Percentiles rank a stretch among this genome's conserved stretches.
Conservation (phyloP, 2,888 invertebrate species). For the Teleogryllus oceanicus region DNA sequence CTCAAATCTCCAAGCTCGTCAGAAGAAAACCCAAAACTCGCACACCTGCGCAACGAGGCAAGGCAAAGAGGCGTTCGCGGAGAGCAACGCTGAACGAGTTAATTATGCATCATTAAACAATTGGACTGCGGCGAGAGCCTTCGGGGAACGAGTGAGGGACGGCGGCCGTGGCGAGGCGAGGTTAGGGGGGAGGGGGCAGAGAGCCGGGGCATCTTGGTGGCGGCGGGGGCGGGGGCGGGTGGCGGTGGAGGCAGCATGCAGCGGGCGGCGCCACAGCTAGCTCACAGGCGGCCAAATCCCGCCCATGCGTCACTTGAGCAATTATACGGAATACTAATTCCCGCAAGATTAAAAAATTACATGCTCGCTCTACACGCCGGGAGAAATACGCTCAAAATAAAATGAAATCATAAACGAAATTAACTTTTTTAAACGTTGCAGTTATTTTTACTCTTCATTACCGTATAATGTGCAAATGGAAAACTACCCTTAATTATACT, state of each 20-base stretch:
- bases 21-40: too few species aligned
- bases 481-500: constrained; percentile 1
- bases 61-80: too few species aligned
- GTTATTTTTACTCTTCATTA: constrained; percentile 18
- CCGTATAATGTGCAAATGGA: constrained; percentile 18
- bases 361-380: constrained; percentile 18
- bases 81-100: neutral
- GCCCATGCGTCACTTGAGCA: constrained; percentile 10
- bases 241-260: too few species aligned
- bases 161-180: too few species aligned
- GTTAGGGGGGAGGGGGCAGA: too few species aligned
- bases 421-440: constrained; percentile 18
- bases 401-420: constrained; percentile 18
- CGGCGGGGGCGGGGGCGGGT: too few species aligned
- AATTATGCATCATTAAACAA: constrained; percentile 18
- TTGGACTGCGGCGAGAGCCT: neutral
- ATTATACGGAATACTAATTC: constrained; percentile 9
- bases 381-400: constrained; percentile 18
- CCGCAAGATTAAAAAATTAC: constrained; percentile 18
- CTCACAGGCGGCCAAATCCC: neutral
- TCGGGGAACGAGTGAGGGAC: neutral
- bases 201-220: too few species aligned
- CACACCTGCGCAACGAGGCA: too few species aligned
- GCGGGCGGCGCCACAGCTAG: too few species aligned
- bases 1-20: too few species aligned